These are phyloP conservation scores for Cyanoramphus novaezelandiae DNA, from an alignment of 2,113 vertebrate species.

Conservation along the genomic window DNA sequence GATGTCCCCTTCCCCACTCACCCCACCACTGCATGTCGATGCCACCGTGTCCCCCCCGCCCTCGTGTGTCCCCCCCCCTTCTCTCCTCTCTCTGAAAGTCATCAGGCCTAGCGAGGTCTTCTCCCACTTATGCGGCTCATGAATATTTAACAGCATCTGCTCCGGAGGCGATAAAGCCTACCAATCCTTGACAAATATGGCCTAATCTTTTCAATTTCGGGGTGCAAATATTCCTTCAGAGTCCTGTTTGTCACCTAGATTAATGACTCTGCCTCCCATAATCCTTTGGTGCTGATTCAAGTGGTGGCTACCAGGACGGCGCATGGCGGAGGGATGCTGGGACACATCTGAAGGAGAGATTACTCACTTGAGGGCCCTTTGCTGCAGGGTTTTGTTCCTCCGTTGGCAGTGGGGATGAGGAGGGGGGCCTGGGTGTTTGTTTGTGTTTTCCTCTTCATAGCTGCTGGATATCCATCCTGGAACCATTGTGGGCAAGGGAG, in stretches of 20 bases:
- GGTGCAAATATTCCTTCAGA: conserved; percentile 99
- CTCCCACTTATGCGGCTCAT: conserved; percentile 88
- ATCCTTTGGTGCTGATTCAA: conserved; percentile 99
- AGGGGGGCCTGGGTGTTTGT: not conserved
- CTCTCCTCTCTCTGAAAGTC: conserved; percentile 76
- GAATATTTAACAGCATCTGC: conserved; percentile 99
- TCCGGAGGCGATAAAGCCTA: conserved; percentile 89
- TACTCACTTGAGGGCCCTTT: conserved; percentile 74
- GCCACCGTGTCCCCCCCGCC: not conserved
- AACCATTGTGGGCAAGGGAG: rapidly evolving
- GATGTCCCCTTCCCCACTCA: not conserved
- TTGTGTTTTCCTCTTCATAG: not conserved
- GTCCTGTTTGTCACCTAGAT: conserved; percentile 99
- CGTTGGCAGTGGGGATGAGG: not conserved
- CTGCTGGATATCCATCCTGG: not conserved
- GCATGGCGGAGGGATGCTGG: conserved; percentile 81
- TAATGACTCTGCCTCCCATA: conserved; percentile 98
- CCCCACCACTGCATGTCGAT: not conserved
- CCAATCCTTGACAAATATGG: conserved; percentile 99
- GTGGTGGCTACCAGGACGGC: conserved; percentile 87
- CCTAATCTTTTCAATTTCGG: conserved; percentile 99
- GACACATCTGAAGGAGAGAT: conserved; percentile 84
- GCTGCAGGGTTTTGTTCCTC: conserved; percentile 7
- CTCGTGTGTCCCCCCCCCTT: not conserved
- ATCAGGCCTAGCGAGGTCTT: conserved; percentile 79